Conservation (phyloP, 35 echinoderm and acorn worm species). For the Apostichopus japonicus region DNA sequence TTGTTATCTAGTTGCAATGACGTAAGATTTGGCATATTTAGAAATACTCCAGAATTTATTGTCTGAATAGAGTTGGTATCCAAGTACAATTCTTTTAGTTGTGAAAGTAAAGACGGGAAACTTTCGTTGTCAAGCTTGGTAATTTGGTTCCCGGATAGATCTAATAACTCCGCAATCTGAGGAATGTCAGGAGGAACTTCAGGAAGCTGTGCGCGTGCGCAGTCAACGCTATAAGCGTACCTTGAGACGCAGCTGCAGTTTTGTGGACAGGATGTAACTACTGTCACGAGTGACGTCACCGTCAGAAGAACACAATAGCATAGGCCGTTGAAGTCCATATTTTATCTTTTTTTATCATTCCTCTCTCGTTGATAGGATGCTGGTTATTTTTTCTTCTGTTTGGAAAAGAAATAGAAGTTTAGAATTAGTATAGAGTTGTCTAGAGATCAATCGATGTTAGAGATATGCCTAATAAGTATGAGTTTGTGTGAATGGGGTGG, state of each 20-base stretch:
- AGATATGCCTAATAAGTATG: too few relatives aligned
- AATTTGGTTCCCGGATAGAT: neutral
- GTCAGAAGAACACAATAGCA: neutral
- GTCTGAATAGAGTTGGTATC: neutral
- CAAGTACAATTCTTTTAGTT: neutral
- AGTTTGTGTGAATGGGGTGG: too few relatives aligned
- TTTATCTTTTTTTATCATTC: neutral
- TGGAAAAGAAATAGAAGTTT: too few relatives aligned
- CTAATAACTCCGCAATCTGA: neutral
- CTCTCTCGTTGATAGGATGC: too few relatives aligned
- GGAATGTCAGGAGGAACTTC: neutral
- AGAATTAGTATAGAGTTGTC: too few relatives aligned
- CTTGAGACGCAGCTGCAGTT: neutral
- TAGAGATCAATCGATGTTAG: too few relatives aligned
- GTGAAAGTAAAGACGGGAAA: neutral
- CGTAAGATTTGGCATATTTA: constrained; percentile 4
- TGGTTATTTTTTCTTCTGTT: too few relatives aligned
- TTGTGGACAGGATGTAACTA: neutral
- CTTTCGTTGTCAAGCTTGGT: neutral
- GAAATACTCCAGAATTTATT: neutral
- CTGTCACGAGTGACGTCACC: neutral
- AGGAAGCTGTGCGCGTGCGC: neutral
- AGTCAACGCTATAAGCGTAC: neutral
- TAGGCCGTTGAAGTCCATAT: neutral
- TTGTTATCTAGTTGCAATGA: constrained; percentile 1